Evolutionary conservation across 35 echinoderm and acorn worm species (phyloP).

Genomic region (Amphiura filiformis): DNA sequence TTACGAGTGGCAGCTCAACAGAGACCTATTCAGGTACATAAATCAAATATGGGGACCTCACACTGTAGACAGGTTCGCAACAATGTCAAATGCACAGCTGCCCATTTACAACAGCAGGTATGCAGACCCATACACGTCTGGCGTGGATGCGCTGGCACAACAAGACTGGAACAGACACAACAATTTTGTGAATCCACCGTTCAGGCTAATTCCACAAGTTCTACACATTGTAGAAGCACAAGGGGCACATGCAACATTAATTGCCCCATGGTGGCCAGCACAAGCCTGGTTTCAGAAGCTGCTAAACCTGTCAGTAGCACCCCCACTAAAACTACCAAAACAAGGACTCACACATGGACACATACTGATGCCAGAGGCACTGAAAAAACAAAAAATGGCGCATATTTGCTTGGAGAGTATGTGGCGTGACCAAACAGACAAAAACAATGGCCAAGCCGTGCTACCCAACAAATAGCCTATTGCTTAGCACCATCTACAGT

Average conservation of each 20-base stretch:
- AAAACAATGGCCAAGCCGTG: constrained; percentile 22
- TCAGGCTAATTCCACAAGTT: constrained; percentile 25
- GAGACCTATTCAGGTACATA: not conserved
- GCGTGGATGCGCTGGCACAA: constrained; percentile 34
- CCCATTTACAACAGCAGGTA: constrained; percentile 46
- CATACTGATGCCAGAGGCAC: constrained; percentile 19
- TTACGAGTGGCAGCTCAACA: constrained; percentile 10
- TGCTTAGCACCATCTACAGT: constrained; percentile 37
- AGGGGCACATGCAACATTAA: constrained; percentile 29
- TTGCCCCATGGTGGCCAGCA: constrained; percentile 4
- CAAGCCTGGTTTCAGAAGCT: constrained; percentile 44
- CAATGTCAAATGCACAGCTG: constrained; percentile 15
- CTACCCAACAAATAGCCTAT: constrained; percentile 18
- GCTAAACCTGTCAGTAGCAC: not conserved
- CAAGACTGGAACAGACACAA: constrained; percentile 46
- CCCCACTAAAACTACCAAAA: not conserved
- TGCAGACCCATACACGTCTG: constrained; percentile 11
- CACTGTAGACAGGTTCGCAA: constrained; percentile 27
- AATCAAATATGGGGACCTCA: constrained; percentile 23
- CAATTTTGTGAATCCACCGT: constrained; percentile 49
- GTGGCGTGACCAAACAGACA: constrained; percentile 3
- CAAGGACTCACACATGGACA: not conserved
- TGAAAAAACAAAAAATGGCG: constrained; percentile 15
- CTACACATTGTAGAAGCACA: constrained; percentile 14
- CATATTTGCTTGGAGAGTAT: constrained; percentile 52